These are phyloP conservation scores for Empis stercorea DNA, from an alignment of 2,888 invertebrate species.

Conservation along the genomic window DNA sequence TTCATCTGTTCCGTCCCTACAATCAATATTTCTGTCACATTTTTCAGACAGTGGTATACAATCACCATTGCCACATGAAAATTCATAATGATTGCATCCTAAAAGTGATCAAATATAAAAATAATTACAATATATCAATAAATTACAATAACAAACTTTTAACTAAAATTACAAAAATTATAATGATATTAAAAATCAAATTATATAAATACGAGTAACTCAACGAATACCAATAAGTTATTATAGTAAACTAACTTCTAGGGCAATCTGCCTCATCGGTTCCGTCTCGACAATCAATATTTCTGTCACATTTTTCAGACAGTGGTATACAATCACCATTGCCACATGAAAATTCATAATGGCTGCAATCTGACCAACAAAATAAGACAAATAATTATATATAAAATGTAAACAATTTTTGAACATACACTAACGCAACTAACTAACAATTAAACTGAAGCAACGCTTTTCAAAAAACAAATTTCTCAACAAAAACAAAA, in stretches of 20 bases:
- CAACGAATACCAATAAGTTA: background rate
- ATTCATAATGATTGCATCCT: no score
- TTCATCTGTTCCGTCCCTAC: no score
- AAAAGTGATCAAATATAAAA: background rate
- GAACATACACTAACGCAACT: no score
- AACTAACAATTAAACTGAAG: no score
- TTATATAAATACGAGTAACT: background rate
- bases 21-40: no score
- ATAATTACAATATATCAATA: background rate
- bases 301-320: conserved; percentile 8
- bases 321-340: conserved; percentile 8
- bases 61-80: no score
- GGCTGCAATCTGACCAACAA: no score
- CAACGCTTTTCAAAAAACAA: no score
- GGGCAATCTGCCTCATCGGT: conserved; percentile 43
- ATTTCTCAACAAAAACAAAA: no score
- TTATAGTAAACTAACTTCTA: background rate
- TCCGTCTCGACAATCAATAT: conserved; percentile 38
- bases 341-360: conserved; percentile 9
- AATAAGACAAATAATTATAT: no score
- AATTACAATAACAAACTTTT: background rate
- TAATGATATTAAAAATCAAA: background rate
- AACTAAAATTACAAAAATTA: background rate
- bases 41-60: no score
- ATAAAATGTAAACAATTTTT: no score